Conservation (phyloP, 2,113 vertebrate species). For the Perognathus longimembris region DNA sequence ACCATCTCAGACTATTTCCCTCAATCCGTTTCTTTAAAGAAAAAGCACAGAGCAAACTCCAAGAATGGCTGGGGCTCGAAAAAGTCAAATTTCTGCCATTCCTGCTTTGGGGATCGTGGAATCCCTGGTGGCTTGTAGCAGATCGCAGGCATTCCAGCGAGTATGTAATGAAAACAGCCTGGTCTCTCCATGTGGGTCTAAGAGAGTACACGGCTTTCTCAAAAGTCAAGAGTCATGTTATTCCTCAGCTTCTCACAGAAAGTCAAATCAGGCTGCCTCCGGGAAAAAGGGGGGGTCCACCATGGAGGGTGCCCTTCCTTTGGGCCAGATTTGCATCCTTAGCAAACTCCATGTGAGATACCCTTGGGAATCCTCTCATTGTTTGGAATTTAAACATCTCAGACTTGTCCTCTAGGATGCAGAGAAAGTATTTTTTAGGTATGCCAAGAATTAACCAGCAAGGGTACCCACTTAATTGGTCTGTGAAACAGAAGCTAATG, state of each 20-base stretch:
- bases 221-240: constrained; percentile 71
- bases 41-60: constrained; percentile 47
- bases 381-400: constrained; percentile 86
- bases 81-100: constrained; percentile 79
- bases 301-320: constrained; percentile 65
- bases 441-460: constrained; percentile 86
- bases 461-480: constrained; percentile 86
- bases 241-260: constrained; percentile 62
- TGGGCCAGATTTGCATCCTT: constrained; percentile 62
- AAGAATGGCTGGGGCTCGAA: background rate
- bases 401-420: constrained; percentile 75
- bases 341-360: constrained; percentile 42
- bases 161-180: constrained; percentile 73
- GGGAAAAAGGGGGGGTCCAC: constrained; percentile 80
- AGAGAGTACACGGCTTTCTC: background rate
- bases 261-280: constrained; percentile 75
- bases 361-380: constrained; percentile 65
- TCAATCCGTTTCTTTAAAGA: background rate
- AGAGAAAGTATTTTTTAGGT: constrained; percentile 83
- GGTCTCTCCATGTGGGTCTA: constrained; percentile 8
- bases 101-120: constrained; percentile 60
- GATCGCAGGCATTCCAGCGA: constrained; percentile 69
- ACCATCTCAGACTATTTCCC: background rate
- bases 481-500: constrained; percentile 86
- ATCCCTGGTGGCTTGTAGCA: constrained; percentile 56